phyloP scores from a whole-genome alignment of 2,888 invertebrate genomes.

The Hemistola chrysoprasaria region DNA sequence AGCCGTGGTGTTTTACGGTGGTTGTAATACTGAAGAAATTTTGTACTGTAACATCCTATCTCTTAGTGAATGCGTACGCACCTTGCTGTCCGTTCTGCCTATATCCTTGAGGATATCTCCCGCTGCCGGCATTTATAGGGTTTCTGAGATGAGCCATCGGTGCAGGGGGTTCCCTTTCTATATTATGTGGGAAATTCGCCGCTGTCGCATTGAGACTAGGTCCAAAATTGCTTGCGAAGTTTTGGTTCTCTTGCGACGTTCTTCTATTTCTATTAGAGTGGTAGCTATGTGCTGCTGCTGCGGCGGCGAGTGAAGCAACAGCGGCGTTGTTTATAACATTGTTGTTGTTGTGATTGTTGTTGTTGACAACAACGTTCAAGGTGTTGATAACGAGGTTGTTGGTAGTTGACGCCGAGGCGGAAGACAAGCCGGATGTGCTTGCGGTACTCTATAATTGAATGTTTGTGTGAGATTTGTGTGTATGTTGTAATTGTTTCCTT shows the following conservation, averaged over 20 bases:
- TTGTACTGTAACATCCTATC: conserved; percentile 31
- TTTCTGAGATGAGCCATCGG: conserved; percentile 76
- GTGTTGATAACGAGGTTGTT: conserved; percentile 80
- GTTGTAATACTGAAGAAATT: conserved; percentile 43
- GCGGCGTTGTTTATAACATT: conserved; percentile 78
- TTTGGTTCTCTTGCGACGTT: conserved; percentile 73
- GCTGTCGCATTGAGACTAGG: conserved; percentile 72
- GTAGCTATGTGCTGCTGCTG: conserved; percentile 76
- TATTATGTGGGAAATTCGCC: conserved; percentile 65
- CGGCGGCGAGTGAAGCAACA: conserved; percentile 74
- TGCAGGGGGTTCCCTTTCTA: conserved; percentile 68
- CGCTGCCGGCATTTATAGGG: conserved; percentile 70
- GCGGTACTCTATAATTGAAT: conserved; percentile 56
- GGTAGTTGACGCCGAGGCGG: conserved; percentile 72
- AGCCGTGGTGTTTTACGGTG: conserved; percentile 71
- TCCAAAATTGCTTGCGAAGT: conserved; percentile 69
- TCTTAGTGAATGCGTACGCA: conserved; percentile 53
- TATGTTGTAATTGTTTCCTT: conserved; percentile 10
- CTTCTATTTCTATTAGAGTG: conserved; percentile 73
- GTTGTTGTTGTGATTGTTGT: conserved; percentile 80
- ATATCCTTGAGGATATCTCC: conserved; percentile 72
- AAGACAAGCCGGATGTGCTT: conserved; percentile 57
- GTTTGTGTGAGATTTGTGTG: conserved; percentile 25
- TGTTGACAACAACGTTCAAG: conserved; percentile 76
- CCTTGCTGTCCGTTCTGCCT: conserved; percentile 77